A percentile compares a stretch with the other conserved stretches of the same genome.
phyloP scores from a whole-genome alignment of 2,113 vertebrate species.

The Sula dactylatra region DNA sequence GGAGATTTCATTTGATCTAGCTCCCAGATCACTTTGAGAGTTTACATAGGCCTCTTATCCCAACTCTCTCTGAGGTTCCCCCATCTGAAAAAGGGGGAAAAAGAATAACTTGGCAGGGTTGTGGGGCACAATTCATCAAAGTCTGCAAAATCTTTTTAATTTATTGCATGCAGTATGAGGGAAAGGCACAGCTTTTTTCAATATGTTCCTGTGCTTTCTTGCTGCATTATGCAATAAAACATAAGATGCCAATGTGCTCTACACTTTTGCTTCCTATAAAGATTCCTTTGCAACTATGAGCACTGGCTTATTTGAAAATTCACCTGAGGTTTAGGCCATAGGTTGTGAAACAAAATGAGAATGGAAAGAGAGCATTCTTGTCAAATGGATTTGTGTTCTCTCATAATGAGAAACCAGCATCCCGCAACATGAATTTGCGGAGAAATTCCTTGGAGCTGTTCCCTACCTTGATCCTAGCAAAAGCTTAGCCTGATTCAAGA shows the following conservation, averaged over 20 bases:
- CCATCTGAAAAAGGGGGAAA: background rate
- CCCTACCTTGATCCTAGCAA: background rate
- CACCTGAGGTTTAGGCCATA: constrained; percentile 11
- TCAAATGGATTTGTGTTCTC: constrained; percentile 30
- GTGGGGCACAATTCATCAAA: background rate
- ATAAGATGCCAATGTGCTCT: background rate
- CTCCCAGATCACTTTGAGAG: background rate
- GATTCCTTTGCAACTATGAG: background rate
- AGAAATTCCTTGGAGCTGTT: constrained; percentile 23
- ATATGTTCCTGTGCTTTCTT: background rate
- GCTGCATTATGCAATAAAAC: background rate
- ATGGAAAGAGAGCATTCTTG: background rate
- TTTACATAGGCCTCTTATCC: background rate
- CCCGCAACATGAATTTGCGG: background rate
- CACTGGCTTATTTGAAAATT: background rate
- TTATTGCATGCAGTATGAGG: background rate
- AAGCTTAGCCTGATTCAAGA: background rate
- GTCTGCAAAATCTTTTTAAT: background rate
- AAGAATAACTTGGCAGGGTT: background rate
- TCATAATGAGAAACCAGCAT: constrained; percentile 43
- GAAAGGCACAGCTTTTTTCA: background rate
- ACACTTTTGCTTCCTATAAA: background rate
- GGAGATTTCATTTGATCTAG: background rate
- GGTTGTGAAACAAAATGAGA: constrained; percentile 38
- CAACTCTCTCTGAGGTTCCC: background rate